Evolutionary conservation across 2,888 invertebrate species (phyloP).

Genomic region (Machimus atricapillus): DNA sequence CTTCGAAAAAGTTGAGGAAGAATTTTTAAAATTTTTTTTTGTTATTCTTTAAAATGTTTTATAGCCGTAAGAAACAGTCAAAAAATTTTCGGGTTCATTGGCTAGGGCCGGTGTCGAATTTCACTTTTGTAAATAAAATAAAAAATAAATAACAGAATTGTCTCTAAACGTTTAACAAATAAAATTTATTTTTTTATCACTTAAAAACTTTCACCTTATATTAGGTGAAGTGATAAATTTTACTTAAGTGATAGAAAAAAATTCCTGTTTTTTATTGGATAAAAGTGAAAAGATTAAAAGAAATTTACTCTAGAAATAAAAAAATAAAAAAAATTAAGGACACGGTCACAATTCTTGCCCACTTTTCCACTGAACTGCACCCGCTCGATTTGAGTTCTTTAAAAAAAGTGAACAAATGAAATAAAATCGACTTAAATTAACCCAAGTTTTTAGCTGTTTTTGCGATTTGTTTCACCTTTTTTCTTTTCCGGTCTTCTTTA

Average conservation of each 20-base stretch:
- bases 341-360: not conserved
- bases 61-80: not conserved
- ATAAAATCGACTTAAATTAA: not conserved
- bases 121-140: not conserved
- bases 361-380: not conserved
- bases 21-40: not conserved
- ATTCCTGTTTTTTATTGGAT: too few species aligned
- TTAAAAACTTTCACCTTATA: not conserved
- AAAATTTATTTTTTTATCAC: not conserved
- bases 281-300: too few species aligned
- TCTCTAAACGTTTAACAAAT: not conserved
- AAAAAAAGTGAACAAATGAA: not conserved
- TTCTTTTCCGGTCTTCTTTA: not conserved
- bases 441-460: too few species aligned
- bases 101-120: not conserved
- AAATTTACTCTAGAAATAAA: too few species aligned
- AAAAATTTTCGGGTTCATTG: not conserved
- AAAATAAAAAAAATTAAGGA: not conserved
- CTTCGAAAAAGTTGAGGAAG: not conserved
- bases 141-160: too few species aligned
- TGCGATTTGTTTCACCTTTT: too few species aligned
- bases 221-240: too few species aligned
- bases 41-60: not conserved
- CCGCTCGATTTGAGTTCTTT: not conserved
- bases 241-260: too few species aligned